Base-by-base conservation (phyloP, 2,113 vertebrate genomes). In the Asarcornis scutulata region DNA sequence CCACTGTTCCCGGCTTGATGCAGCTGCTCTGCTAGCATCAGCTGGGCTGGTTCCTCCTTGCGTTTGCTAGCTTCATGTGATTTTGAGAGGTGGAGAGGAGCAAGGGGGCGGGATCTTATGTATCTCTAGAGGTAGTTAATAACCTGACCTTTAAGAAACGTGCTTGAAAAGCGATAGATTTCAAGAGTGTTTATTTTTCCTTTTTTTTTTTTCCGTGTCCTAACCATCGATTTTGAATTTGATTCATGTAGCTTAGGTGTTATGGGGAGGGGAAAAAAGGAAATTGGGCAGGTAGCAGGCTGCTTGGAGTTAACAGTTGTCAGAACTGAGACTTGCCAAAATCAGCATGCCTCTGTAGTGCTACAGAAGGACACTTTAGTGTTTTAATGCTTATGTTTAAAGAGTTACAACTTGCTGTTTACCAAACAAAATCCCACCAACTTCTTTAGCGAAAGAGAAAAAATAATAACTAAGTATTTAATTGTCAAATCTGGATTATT, bases 1-100 rank as follows among this genome's bases (percentile, higher is more conserved):
- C 74, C 81, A 48, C 63, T 59, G 34, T n/a, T 81, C 64, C 11
- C 27, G 53, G 80, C 58, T 48, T 0, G 16, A 25, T 80, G 82
- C 67, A 83, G 71, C 91, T 95, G 74, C 89, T 92, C 38, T 72
- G 74, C 62, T 89, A 66, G 60, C 74, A 68, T 86, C 58, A 64
- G 0, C 56, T 34, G 38, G 34, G 44, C 34, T 93, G 11, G 14
- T 74, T 77, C 42, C 55, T 96, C 78, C 71, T 69, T 79, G n/a
- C 1, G 0, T 91, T 91, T 89, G 53, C 67, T 92, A 86, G 46
- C 27, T 77, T 50, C 21, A 14, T 0, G 0, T 76, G 55, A 73
- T 69, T 86, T 91, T 64, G 63, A 25, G 48, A 76, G 55, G 34
- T 87, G 32, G 74, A 75, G 64, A 78, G 20, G 31, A 87, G 23